Conservation (phyloP, 64 coral and sea anemone species). For the Catalaphyllia jardinei region DNA sequence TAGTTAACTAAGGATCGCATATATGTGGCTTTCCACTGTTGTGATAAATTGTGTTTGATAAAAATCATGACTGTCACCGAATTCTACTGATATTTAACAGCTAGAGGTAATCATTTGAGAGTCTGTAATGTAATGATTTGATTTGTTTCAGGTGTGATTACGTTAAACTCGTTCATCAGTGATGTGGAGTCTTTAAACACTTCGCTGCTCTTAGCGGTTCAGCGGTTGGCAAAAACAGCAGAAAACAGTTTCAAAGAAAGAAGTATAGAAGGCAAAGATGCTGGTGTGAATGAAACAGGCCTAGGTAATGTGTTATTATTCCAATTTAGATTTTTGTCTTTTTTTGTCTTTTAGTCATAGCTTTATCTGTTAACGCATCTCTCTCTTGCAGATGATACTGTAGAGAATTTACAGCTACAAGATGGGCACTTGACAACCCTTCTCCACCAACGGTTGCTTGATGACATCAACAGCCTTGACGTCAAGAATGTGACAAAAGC, state of each 20-base stretch:
- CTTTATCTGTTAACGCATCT: neutral
- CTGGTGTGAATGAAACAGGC: neutral
- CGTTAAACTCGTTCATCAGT: slow-evolving; percentile 16
- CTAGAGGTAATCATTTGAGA: too few species aligned
- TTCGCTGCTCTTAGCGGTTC: slow-evolving; percentile 64
- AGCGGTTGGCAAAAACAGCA: slow-evolving; percentile 60
- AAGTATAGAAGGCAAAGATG: neutral
- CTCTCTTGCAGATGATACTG: neutral
- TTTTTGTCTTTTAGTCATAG: too few species aligned
- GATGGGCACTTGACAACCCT: slow-evolving; percentile 50
- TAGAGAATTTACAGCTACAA: slow-evolving; percentile 26
- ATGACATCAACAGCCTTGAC: slow-evolving; percentile 52
- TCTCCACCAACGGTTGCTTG: slow-evolving; percentile 31
- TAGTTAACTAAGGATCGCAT: too few species aligned
- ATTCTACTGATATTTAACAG: too few species aligned
- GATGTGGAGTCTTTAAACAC: slow-evolving; percentile 68
- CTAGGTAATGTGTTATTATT: slow-evolving; percentile 12
- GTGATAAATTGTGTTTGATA: too few species aligned
- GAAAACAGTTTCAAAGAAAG: slow-evolving; percentile 4
- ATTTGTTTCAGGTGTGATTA: neutral
- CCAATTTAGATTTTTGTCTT: too few species aligned
- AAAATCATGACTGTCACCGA: too few species aligned
- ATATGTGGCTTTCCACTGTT: too few species aligned
- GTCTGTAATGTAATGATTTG: too few species aligned
- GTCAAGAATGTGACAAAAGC: slow-evolving; percentile 1